Evolutionary conservation across 1,140 invertebrate genomes (phyloP).

Genomic region (Bombus confusus): DNA sequence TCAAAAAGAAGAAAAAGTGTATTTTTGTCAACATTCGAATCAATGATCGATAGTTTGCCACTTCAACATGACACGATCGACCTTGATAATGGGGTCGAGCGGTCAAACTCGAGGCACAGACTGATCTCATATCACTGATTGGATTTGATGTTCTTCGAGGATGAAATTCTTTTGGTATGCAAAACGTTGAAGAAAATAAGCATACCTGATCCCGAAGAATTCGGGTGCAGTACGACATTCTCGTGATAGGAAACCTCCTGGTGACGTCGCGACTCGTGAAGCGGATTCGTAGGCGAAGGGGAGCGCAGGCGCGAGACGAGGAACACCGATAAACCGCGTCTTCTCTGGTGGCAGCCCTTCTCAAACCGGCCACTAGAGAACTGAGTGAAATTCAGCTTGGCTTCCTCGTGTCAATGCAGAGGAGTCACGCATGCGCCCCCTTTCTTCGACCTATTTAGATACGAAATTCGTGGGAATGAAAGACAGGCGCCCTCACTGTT

Average conservation of each 20-base stretch:
- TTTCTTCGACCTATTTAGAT: background rate
- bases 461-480: background rate
- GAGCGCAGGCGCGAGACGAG: constrained; percentile 57
- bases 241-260: constrained; percentile 71
- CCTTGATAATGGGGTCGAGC: constrained; percentile 37
- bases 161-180: background rate
- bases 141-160: background rate
- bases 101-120: background rate
- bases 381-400: constrained; percentile 67
- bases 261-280: constrained; percentile 55
- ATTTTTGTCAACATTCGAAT: background rate
- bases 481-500: background rate
- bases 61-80: constrained; percentile 1
- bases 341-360: constrained; percentile 81
- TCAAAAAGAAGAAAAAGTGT: too few relatives aligned
- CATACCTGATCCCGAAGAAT: constrained; percentile 89
- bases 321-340: background rate
- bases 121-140: background rate
- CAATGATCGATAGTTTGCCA: background rate
- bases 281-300: constrained; percentile 5
- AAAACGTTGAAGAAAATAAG: too few relatives aligned
- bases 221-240: constrained; percentile 89
- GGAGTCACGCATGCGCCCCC: constrained; percentile 71
- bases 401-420: constrained; percentile 64
- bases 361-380: constrained; percentile 82